Conservation (phyloP, 2,888 invertebrate species). For the Trissolcus brochymenae region DNA sequence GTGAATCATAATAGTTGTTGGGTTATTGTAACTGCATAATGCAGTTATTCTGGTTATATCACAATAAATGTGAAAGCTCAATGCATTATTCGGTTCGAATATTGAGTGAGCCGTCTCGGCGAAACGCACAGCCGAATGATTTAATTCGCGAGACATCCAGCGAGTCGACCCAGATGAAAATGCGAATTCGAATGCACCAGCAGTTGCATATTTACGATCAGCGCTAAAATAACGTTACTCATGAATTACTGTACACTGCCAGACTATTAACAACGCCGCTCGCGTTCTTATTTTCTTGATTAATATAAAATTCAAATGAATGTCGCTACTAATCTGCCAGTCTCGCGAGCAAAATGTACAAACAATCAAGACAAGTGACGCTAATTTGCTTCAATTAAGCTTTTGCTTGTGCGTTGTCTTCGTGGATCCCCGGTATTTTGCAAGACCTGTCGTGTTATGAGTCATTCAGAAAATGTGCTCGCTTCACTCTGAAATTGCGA, state of each 20-base stretch:
- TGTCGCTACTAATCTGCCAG: not conserved
- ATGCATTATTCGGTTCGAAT: conserved; percentile 19
- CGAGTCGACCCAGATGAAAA: too few species aligned
- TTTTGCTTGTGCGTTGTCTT: conserved; percentile 3
- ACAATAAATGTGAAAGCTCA: conserved; percentile 26
- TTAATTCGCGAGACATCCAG: not conserved
- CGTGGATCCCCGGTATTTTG: not conserved
- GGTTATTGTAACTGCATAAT: conserved; percentile 49
- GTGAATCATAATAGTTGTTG: conserved; percentile 48
- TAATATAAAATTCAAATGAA: too few species aligned
- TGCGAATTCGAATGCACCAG: too few species aligned
- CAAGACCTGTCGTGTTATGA: conserved; percentile 36
- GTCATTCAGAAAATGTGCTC: conserved; percentile 41
- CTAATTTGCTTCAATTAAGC: conserved; percentile 24
- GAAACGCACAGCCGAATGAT: conserved; percentile 7
- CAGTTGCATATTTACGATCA: too few species aligned
- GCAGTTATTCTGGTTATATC: conserved; percentile 44
- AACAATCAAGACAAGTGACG: conserved; percentile 23
- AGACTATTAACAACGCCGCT: too few species aligned
- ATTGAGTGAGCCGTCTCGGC: conserved; percentile 17
- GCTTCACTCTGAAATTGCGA: conserved; percentile 27
- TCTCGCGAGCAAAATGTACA: not conserved
- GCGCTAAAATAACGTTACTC: too few species aligned
- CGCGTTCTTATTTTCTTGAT: too few species aligned
- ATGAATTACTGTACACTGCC: too few species aligned